Percentiles rank a stretch among this genome's conserved stretches.
Evolutionary conservation across 2,113 vertebrate species (phyloP).

Genomic region (Natator depressus): DNA sequence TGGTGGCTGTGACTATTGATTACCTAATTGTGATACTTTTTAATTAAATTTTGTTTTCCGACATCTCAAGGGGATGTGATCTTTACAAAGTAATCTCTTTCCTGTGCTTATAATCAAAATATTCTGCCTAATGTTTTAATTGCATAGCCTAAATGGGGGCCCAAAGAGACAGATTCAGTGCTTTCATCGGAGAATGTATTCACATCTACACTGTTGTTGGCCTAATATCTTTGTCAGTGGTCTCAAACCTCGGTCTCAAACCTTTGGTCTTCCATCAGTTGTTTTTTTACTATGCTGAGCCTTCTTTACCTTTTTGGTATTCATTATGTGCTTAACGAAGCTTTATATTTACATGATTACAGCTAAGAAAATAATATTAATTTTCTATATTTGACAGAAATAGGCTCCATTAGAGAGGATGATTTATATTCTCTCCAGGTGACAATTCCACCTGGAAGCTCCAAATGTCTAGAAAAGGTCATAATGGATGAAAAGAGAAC

Average conservation of each 20-base stretch:
- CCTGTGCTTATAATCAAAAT: not conserved
- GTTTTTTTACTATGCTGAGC: rapidly evolving
- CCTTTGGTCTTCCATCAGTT: not conserved
- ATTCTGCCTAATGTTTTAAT: not conserved
- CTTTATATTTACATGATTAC: not conserved
- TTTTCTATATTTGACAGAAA: not conserved
- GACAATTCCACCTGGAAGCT: not conserved
- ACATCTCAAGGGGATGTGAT: not conserved
- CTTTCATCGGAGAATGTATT: not conserved
- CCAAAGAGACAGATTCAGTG: rapidly evolving
- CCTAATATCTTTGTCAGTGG: not conserved
- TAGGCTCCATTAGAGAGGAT: not conserved
- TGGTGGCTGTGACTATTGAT: not conserved
- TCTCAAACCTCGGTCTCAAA: not conserved
- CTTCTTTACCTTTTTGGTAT: not conserved
- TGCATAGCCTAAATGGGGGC: not conserved
- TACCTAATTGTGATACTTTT: conserved; percentile 14
- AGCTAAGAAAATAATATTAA: not conserved
- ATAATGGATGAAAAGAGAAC: not conserved
- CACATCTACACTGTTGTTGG: rapidly evolving
- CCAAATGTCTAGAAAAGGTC: not conserved
- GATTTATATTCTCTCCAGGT: not conserved
- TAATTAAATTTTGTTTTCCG: conserved; percentile 14
- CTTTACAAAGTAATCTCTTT: not conserved
- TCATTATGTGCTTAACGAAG: not conserved